Conservation (phyloP, 2,113 vertebrate genomes). For the Chaenogobius annularis region DNA sequence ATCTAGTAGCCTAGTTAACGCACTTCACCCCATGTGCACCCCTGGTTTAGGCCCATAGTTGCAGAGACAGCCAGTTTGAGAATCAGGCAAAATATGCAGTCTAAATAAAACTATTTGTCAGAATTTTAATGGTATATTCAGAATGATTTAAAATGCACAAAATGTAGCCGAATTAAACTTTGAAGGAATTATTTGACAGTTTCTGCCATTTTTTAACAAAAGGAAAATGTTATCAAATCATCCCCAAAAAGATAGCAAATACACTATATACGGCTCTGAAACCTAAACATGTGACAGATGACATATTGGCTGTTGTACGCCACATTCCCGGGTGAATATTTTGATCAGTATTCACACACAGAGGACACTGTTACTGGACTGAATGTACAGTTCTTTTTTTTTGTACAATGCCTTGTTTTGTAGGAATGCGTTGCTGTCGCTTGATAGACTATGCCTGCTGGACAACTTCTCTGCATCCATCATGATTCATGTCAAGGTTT, state of each 20-base stretch:
- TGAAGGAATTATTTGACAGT: background rate
- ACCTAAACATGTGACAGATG: background rate
- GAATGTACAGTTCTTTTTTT: background rate
- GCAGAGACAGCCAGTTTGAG: no score
- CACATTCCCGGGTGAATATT: background rate
- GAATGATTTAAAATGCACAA: no score
- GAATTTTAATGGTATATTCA: no score
- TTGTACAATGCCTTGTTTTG: background rate
- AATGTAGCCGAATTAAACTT: no score
- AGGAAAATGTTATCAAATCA: slow-evolving; percentile 42
- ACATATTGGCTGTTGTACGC: background rate
- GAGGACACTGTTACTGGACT: no score
- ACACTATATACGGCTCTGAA: slow-evolving; percentile 29
- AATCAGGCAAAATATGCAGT: no score
- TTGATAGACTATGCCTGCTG: background rate
- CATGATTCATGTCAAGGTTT: slow-evolving; percentile 7
- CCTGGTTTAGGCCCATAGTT: no score
- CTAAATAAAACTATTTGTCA: no score
- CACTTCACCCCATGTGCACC: no score
- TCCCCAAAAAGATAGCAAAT: slow-evolving; percentile 10
- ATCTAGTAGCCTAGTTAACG: no score
- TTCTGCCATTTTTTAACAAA: slow-evolving; percentile 8
- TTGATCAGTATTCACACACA: background rate
- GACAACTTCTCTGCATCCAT: background rate
- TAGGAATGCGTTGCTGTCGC: background rate